phyloP scores from a whole-genome alignment of 2,113 vertebrate species.

The Tragelaphus scriptus region DNA sequence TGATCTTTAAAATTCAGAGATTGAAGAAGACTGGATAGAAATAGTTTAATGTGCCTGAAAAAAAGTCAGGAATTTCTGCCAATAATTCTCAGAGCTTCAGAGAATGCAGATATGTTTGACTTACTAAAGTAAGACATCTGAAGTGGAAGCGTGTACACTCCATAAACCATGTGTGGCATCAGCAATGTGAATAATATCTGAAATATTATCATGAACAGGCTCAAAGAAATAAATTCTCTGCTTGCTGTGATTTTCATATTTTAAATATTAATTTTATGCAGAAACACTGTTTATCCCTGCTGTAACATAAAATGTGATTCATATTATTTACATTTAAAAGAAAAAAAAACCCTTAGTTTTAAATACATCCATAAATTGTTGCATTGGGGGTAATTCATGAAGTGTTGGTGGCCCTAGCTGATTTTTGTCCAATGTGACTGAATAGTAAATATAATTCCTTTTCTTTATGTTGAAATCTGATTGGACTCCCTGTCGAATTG shows the following conservation, averaged over 20 bases:
- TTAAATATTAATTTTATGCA: constrained; percentile 38
- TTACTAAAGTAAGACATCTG: neutral
- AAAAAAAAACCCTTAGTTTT: neutral
- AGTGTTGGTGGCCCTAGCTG: neutral
- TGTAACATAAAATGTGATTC: neutral
- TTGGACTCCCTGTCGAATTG: neutral
- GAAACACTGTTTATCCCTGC: neutral
- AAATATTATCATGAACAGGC: neutral
- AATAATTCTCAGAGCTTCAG: neutral
- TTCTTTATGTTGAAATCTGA: neutral
- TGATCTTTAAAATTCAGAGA: neutral
- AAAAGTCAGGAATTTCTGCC: neutral
- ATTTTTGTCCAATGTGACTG: neutral
- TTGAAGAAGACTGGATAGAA: neutral
- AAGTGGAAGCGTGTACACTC: neutral
- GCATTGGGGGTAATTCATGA: neutral
- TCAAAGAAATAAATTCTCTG: neutral
- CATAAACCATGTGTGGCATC: neutral
- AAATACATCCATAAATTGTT: neutral
- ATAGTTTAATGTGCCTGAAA: neutral
- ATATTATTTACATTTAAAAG: neutral
- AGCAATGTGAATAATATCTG: neutral
- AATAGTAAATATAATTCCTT: neutral
- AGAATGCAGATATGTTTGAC: neutral
- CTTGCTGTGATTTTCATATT: neutral